Conservation (phyloP, 2,797 vertebrate genomes). For the Takifugu ocellatus region DNA sequence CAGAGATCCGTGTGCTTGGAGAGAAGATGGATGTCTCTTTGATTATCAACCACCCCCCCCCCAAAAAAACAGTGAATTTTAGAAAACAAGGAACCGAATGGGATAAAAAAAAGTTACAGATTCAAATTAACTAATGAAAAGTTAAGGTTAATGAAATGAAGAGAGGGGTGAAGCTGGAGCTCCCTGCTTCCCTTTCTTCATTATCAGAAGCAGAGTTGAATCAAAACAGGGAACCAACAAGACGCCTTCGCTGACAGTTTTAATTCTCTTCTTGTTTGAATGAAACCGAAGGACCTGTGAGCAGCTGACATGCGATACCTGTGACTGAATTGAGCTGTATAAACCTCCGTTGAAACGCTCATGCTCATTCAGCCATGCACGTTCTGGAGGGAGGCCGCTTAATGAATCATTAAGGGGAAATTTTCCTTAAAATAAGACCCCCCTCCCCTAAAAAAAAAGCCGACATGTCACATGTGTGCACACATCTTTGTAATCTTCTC, state of each 20-base stretch:
- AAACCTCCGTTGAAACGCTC: too few relatives aligned
- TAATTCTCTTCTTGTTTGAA: background rate
- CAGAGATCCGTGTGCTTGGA: too few relatives aligned
- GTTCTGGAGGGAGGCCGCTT: background rate
- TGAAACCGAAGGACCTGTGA: too few relatives aligned
- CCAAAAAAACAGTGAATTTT: too few relatives aligned
- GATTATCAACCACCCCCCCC: background rate
- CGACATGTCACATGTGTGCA: too few relatives aligned
- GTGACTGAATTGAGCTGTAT: background rate
- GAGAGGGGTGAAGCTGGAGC: background rate
- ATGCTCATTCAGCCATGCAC: background rate
- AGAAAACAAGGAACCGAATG: conserved; percentile 6
- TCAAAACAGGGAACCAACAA: conserved; percentile 8
- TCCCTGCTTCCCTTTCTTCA: conserved; percentile 6
- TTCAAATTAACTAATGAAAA: background rate
- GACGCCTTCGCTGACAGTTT: background rate
- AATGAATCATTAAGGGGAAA: too few relatives aligned
- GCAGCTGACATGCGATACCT: background rate
- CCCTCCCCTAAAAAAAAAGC: too few relatives aligned
- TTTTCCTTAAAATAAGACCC: too few relatives aligned
- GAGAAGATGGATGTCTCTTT: background rate
- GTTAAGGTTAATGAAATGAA: conserved; percentile 2
- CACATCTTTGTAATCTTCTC: too few relatives aligned
- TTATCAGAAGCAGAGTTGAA: conserved; percentile 26
- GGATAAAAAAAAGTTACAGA: background rate